These are phyloP conservation scores for Burhinus oedicnemus DNA, from an alignment of 2,113 vertebrate genomes.

Conservation along the genomic window DNA sequence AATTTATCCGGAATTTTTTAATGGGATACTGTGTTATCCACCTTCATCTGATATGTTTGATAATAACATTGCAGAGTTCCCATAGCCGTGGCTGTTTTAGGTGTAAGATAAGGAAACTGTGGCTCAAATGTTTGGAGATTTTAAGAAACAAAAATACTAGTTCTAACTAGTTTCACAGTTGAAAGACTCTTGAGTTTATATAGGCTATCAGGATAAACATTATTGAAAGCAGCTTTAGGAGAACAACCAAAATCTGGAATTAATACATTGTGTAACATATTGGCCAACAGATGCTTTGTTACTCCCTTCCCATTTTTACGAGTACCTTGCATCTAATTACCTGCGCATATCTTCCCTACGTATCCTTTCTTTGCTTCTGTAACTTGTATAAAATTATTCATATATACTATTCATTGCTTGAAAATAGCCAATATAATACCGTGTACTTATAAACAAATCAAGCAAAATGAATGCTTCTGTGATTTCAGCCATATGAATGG, in stretches of 20 bases:
- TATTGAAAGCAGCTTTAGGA: background rate
- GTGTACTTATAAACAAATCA: background rate
- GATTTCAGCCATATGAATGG: background rate
- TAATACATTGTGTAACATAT: background rate
- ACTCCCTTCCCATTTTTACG: background rate
- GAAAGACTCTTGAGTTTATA: background rate
- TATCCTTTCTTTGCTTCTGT: background rate
- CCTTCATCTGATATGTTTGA: background rate
- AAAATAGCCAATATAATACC: background rate
- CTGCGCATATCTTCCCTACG: background rate
- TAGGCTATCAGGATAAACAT: background rate
- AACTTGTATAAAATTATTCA: background rate
- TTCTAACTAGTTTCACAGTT: background rate
- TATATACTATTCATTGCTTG: background rate
- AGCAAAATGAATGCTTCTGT: background rate
- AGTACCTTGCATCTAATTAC: background rate
- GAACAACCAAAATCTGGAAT: background rate
- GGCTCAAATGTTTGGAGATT: background rate
- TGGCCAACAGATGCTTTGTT: slow-evolving; percentile 33
- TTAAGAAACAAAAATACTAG: background rate
- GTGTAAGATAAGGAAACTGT: background rate
- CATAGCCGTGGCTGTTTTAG: background rate
- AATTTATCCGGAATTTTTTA: background rate
- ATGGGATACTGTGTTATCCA: background rate
- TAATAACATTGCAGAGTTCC: background rate